A percentile compares a stretch with the other conserved stretches of the same genome.
Conservation (phyloP, 2,888 invertebrate species). For the Ceramica pisi region DNA sequence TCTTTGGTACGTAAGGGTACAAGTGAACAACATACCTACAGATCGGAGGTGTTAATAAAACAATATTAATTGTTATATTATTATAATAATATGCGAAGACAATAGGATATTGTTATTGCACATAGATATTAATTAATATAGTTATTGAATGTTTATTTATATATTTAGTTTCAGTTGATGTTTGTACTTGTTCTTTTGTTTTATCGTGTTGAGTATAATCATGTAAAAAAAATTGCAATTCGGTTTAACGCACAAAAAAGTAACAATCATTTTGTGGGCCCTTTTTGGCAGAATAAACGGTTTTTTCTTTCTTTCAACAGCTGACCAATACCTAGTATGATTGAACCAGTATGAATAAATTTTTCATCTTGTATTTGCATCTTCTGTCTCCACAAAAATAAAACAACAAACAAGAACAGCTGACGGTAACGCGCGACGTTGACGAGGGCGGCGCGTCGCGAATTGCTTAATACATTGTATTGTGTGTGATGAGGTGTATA, state of each 20-base stretch:
- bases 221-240: too few relatives aligned
- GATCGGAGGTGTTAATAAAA: slow-evolving; percentile 47
- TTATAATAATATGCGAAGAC: slow-evolving; percentile 39
- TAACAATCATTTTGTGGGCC: too few relatives aligned
- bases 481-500: slow-evolving; percentile 33
- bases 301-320: too few relatives aligned
- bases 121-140: slow-evolving; percentile 25
- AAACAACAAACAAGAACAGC: slow-evolving; percentile 16
- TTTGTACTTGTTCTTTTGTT: slow-evolving; percentile 11
- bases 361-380: not conserved
- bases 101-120: slow-evolving; percentile 45
- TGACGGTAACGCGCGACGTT: slow-evolving; percentile 40
- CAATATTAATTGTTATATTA: slow-evolving; percentile 45
- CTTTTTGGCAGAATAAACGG: too few relatives aligned
- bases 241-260: too few relatives aligned
- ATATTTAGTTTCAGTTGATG: slow-evolving; percentile 9
- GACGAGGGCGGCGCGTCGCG: slow-evolving; percentile 60
- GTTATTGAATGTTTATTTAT: slow-evolving; percentile 7
- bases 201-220: not conserved
- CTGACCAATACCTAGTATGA: too few relatives aligned
- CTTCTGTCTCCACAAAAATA: slow-evolving; percentile 22
- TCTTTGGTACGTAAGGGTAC: not conserved
- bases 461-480: slow-evolving; percentile 62
- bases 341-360: not conserved
- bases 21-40: slow-evolving; percentile 2